A percentile compares a stretch with the other conserved stretches of the same genome.
Evolutionary conservation across 1,140 invertebrate species (phyloP).

Genomic region (Epicauta chinensis): DNA sequence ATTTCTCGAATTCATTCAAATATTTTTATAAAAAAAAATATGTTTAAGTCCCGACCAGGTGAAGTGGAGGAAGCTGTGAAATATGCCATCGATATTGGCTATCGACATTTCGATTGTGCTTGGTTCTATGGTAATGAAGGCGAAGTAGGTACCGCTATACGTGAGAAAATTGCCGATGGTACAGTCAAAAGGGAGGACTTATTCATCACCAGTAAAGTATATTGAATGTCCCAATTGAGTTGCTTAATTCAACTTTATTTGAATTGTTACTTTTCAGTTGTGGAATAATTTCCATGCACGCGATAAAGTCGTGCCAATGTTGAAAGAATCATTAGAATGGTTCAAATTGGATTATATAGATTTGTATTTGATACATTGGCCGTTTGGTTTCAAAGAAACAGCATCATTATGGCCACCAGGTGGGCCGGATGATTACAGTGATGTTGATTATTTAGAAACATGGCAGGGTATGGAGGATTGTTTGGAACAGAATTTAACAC

Average conservation of each 20-base stretch:
- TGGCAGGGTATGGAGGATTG: conserved; percentile 85
- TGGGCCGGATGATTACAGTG: too few relatives aligned
- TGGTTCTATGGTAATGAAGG: conserved; percentile 71
- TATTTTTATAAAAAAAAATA: too few relatives aligned
- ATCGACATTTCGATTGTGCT: conserved; percentile 66
- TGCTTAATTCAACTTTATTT: too few relatives aligned
- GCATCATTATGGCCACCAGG: too few relatives aligned
- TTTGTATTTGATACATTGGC: conserved; percentile 76
- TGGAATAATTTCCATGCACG: conserved; percentile 60
- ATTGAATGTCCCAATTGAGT: too few relatives aligned
- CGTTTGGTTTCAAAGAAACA: conserved; percentile 47
- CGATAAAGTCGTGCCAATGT: conserved; percentile 53
- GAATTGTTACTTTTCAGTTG: too few relatives aligned
- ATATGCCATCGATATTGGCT: conserved; percentile 62
- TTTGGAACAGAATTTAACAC: conserved; percentile 61
- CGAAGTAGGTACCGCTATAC: conserved; percentile 73
- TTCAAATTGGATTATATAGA: conserved; percentile 71
- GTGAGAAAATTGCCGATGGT: conserved; percentile 62
- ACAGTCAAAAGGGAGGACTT: conserved; percentile 64
- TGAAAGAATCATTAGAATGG: conserved; percentile 56
- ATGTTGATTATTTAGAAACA: conserved; percentile 78
- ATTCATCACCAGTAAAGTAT: conserved; percentile 60
- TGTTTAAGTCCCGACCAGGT: conserved; percentile 32
- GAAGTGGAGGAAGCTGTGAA: conserved; percentile 39
- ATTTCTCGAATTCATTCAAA: too few relatives aligned